Percentiles rank a stretch among this genome's conserved stretches.
Evolutionary conservation across 2,113 vertebrate genomes (phyloP).

Genomic region (Oreotrochilus melanogaster): DNA sequence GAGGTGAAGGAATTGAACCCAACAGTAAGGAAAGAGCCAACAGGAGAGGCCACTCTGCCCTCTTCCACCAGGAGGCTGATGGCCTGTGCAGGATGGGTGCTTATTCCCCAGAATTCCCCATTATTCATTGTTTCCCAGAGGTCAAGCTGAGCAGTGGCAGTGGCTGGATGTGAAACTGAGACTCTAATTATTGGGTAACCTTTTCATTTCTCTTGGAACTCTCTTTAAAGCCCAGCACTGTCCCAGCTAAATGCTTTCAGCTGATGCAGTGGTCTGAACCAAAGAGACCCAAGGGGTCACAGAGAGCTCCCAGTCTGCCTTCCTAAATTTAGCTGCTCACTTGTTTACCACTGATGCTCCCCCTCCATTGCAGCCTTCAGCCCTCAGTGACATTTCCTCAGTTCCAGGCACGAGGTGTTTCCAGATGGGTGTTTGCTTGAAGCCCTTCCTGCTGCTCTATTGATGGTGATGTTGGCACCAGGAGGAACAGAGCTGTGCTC

Average conservation of each 20-base stretch:
- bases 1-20: not conserved
- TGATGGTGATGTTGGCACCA: not conserved
- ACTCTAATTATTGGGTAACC: slow-evolving; percentile 30
- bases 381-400: not conserved
- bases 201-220: slow-evolving; percentile 39
- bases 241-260: not conserved
- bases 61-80: rapidly evolving
- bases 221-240: not conserved
- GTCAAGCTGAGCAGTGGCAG: not conserved
- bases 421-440: not conserved
- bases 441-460: not conserved
- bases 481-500: not conserved
- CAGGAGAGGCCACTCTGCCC: not conserved
- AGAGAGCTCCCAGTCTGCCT: slow-evolving; percentile 1
- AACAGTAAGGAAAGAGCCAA: not conserved
- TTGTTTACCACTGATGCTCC: rapidly evolving
- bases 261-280: not conserved
- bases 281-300: not conserved
- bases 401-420: rapidly evolving
- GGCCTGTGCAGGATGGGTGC: not conserved
- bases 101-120: not conserved
- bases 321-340: not conserved
- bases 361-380: not conserved
- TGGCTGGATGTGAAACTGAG: slow-evolving; percentile 9
- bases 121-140: slow-evolving; percentile 44